phyloP scores from a whole-genome alignment of 2,888 invertebrate species.

The Macrosiphum euphorbiae region DNA sequence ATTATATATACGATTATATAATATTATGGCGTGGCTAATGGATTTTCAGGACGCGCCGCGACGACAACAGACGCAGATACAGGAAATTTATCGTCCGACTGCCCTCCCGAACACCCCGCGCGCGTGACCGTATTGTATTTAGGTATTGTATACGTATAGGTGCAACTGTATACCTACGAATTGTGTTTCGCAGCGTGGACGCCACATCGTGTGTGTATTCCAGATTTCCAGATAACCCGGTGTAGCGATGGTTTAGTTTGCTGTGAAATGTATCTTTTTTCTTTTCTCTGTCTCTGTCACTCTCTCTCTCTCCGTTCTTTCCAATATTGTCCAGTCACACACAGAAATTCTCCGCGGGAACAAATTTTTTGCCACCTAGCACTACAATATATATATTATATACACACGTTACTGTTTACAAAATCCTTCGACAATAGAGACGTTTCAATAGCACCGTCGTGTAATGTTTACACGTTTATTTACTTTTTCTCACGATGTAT shows the following conservation, averaged over 20 bases:
- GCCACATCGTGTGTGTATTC: not conserved
- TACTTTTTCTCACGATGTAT: not conserved
- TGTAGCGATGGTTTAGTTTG: not conserved
- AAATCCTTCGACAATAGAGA: not conserved
- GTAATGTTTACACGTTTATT: not conserved
- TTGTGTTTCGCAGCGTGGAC: not conserved
- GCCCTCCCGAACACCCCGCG: not conserved
- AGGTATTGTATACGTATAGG: not conserved
- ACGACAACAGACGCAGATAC: slow-evolving; percentile 4
- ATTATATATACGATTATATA: not conserved
- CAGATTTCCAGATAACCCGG: not conserved
- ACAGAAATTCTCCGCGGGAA: not conserved
- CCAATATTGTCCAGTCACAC: not conserved
- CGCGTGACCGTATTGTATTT: not conserved
- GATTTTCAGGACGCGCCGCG: not conserved
- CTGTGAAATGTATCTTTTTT: not conserved
- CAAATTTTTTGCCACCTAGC: not conserved
- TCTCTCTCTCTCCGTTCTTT: not conserved
- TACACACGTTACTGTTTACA: not conserved
- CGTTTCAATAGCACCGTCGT: not conserved
- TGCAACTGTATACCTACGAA: not conserved
- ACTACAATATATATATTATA: not conserved
- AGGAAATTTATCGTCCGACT: not conserved
- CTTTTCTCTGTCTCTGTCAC: not conserved
- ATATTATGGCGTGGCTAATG: slow-evolving; percentile 17